Percentiles rank a stretch among this genome's conserved stretches.
Conservation (phyloP, 2,888 invertebrate genomes). For the Apodemia mormo region DNA sequence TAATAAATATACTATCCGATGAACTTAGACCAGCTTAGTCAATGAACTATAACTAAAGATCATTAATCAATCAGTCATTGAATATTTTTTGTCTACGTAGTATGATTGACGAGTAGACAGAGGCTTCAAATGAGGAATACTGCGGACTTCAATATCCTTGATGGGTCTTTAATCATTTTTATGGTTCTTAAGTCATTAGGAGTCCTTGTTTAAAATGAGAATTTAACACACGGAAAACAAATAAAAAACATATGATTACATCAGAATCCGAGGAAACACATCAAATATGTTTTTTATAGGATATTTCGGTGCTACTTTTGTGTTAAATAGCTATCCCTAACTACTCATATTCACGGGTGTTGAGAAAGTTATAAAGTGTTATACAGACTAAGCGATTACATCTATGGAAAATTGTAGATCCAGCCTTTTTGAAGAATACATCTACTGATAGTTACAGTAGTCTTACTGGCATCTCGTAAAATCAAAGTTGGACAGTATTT, state of each 20-base stretch:
- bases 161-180: conserved; percentile 26
- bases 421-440: too few relatives aligned
- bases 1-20: conserved; percentile 9
- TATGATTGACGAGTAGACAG: conserved; percentile 75
- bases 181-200: conserved; percentile 28
- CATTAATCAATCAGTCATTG: conserved; percentile 69
- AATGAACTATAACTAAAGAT: conserved; percentile 58
- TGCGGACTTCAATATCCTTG: conserved; percentile 39
- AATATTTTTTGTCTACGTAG: conserved; percentile 52
- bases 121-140: conserved; percentile 67
- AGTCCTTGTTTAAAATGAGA: conserved; percentile 14
- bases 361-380: too few relatives aligned
- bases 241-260: conserved; percentile 2
- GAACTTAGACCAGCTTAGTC: conserved; percentile 40
- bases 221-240: conserved; percentile 1
- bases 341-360: too few relatives aligned
- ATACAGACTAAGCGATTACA: too few relatives aligned
- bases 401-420: too few relatives aligned
- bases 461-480: too few relatives aligned
- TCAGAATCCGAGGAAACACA: not conserved
- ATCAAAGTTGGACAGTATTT: too few relatives aligned
- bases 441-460: too few relatives aligned
- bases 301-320: too few relatives aligned
- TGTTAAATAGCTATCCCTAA: too few relatives aligned
- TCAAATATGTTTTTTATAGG: too few relatives aligned